Percentiles rank a stretch among this genome's conserved stretches.
phyloP scores from a whole-genome alignment of 2,797 vertebrate species.

The Microctenopoma steveboyesi region DNA sequence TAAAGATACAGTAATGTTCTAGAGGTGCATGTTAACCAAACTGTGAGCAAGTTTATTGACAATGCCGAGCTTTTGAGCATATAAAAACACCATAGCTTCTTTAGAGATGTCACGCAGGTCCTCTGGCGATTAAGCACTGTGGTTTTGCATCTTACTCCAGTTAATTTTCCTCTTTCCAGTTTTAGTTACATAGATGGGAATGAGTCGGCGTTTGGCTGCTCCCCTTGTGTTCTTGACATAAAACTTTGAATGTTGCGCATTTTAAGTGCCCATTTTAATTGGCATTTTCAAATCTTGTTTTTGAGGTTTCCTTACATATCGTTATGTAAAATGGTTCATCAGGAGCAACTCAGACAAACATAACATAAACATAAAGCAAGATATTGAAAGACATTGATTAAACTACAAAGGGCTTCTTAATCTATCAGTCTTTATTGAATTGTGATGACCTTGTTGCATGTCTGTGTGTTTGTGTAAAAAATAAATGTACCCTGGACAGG shows the following conservation, averaged over 20 bases:
- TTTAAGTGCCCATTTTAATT: constrained; percentile 68
- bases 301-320: constrained; percentile 53
- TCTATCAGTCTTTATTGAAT: constrained; percentile 84
- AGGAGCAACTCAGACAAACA: constrained; percentile 37
- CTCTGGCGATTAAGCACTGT: constrained; percentile 70
- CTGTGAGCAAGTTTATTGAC: constrained; percentile 66
- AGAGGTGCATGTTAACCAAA: constrained; percentile 77
- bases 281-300: constrained; percentile 48
- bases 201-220: constrained; percentile 60
- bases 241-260: constrained; percentile 68
- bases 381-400: constrained; percentile 74
- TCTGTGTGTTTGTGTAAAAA: constrained; percentile 85
- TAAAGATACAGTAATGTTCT: constrained; percentile 68
- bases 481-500: constrained; percentile 81
- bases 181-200: constrained; percentile 48
- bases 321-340: constrained; percentile 56
- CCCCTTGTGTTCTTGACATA: constrained; percentile 46
- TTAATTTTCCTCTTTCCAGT: constrained; percentile 20
- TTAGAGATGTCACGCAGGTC: constrained; percentile 55
- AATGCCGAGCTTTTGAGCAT: constrained; percentile 52
- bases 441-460: constrained; percentile 88
- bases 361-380: constrained; percentile 58
- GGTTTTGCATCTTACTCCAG: constrained; percentile 60
- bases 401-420: constrained; percentile 88
- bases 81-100: constrained; percentile 59